A percentile compares a stretch with the other conserved stretches of the same genome.
These are phyloP conservation scores for Shargacucullia verbasci DNA, from an alignment of 2,888 invertebrate species.

Conservation along the genomic window DNA sequence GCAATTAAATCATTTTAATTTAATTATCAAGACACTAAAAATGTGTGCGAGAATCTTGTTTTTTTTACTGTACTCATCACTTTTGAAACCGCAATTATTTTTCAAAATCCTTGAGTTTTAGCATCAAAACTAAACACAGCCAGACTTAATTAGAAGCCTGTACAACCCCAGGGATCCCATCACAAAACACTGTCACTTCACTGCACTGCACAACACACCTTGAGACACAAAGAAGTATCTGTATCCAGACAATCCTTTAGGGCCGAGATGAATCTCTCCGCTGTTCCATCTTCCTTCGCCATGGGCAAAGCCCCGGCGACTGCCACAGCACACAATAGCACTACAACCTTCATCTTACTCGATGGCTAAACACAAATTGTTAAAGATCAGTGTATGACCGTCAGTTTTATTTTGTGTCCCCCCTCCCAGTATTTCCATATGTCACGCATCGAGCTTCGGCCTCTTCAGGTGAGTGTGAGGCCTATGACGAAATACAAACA, in stretches of 20 bases:
- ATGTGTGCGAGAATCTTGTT: neutral
- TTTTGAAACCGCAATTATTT: conserved; percentile 39
- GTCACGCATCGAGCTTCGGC: conserved; percentile 70
- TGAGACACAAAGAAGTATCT: conserved; percentile 92
- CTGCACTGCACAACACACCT: conserved; percentile 90
- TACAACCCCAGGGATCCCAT: conserved; percentile 52
- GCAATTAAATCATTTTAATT: conserved; percentile 8
- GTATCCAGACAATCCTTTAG: conserved; percentile 92
- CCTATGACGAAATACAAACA: conserved; percentile 75
- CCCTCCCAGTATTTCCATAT: conserved; percentile 78
- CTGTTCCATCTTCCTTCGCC: conserved; percentile 76
- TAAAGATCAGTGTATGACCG: conserved; percentile 73
- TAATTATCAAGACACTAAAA: neutral
- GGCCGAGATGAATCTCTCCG: conserved; percentile 79
- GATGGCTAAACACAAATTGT: conserved; percentile 81
- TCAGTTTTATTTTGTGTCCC: conserved; percentile 84
- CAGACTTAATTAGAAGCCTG: conserved; percentile 14
- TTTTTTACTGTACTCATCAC: conserved; percentile 23
- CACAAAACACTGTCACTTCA: conserved; percentile 62
- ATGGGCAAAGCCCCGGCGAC: conserved; percentile 78
- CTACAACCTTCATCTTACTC: conserved; percentile 80
- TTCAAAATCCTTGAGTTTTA: conserved; percentile 50
- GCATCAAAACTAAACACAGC: conserved; percentile 38
- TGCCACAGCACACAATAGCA: conserved; percentile 75
- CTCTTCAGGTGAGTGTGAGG: conserved; percentile 54